Percentiles rank a stretch among this genome's conserved stretches.
These are phyloP conservation scores for Andrena dorsata DNA, from an alignment of 2,888 invertebrate species.

Conservation along the genomic window DNA sequence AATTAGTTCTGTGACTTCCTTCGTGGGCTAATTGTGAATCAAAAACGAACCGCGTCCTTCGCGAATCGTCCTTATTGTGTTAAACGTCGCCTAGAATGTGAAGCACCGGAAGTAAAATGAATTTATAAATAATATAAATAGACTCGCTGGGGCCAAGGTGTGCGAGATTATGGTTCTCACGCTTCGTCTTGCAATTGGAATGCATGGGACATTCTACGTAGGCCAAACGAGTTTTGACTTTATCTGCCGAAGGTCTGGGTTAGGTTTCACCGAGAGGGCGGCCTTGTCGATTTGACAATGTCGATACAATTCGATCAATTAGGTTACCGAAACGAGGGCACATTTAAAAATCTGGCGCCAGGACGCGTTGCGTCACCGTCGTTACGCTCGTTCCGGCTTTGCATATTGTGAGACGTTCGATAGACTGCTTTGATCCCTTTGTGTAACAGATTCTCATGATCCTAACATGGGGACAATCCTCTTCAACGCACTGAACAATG, in stretches of 20 bases:
- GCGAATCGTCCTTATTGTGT: background rate
- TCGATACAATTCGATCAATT: conserved; percentile 44
- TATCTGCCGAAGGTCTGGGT: conserved; percentile 65
- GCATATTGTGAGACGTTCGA: conserved; percentile 10
- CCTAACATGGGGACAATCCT: background rate
- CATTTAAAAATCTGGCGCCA: conserved; percentile 59
- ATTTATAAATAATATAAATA: conserved; percentile 9
- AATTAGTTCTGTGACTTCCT: conserved; percentile 7
- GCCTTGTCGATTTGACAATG: conserved; percentile 69
- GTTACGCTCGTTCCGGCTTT: conserved; percentile 30
- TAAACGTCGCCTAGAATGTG: background rate
- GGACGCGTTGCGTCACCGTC: conserved; percentile 43
- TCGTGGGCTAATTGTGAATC: conserved; percentile 12
- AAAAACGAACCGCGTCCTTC: background rate
- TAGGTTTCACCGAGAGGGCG: conserved; percentile 49
- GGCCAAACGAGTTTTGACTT: conserved; percentile 44
- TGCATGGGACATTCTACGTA: background rate
- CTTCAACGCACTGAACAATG: background rate
- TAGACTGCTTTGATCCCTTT: background rate
- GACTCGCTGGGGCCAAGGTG: background rate
- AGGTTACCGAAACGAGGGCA: conserved; percentile 58
- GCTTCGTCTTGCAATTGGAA: conserved; percentile 4
- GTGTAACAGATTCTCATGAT: conserved; percentile 9
- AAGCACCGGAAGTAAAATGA: conserved; percentile 20
- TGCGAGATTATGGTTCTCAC: conserved; percentile 8